phyloP scores from a whole-genome alignment of 2,888 invertebrate species.

The Prenolepis imparis region DNA sequence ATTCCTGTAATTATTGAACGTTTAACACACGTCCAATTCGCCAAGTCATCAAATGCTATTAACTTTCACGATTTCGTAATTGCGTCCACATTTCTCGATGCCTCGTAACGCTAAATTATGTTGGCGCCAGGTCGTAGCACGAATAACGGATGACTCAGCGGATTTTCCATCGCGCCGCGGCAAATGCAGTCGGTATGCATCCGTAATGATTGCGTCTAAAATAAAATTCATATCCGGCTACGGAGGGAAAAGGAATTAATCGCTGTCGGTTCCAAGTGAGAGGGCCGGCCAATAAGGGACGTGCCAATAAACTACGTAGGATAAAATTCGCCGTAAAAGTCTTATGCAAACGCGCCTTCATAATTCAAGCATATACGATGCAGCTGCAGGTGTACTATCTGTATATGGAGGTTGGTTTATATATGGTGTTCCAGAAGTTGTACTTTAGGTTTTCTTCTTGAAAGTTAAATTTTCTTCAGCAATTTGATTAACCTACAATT shows the following conservation, averaged over 20 bases:
- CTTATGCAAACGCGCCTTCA: conserved; percentile 74
- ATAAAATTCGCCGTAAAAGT: conserved; percentile 75
- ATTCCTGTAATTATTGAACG: conserved; percentile 14
- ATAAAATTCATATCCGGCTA: conserved; percentile 65
- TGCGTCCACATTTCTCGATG: conserved; percentile 33
- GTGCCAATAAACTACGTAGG: conserved; percentile 73
- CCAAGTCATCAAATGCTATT: conserved; percentile 33
- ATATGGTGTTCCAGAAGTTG: conserved; percentile 27
- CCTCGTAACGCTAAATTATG: conserved; percentile 40
- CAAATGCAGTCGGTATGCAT: conserved; percentile 44
- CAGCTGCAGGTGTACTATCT: conserved; percentile 58
- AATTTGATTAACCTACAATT: not conserved
- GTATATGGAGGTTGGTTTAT: conserved; percentile 13
- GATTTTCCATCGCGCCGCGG: conserved; percentile 30
- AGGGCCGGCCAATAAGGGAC: conserved; percentile 67
- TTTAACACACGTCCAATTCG: not conserved
- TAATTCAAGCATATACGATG: conserved; percentile 71
- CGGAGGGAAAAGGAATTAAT: conserved; percentile 69
- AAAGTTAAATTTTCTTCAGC: not conserved
- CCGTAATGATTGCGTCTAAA: conserved; percentile 56
- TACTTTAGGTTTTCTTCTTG: not conserved
- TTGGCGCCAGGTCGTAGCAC: conserved; percentile 29
- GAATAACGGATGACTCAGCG: conserved; percentile 45
- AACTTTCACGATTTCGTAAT: conserved; percentile 42
- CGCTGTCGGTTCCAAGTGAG: conserved; percentile 59